Percentiles rank a stretch among this genome's conserved stretches.
phyloP scores from a whole-genome alignment of 2,888 invertebrate species.

The Rhagonycha lutea region DNA sequence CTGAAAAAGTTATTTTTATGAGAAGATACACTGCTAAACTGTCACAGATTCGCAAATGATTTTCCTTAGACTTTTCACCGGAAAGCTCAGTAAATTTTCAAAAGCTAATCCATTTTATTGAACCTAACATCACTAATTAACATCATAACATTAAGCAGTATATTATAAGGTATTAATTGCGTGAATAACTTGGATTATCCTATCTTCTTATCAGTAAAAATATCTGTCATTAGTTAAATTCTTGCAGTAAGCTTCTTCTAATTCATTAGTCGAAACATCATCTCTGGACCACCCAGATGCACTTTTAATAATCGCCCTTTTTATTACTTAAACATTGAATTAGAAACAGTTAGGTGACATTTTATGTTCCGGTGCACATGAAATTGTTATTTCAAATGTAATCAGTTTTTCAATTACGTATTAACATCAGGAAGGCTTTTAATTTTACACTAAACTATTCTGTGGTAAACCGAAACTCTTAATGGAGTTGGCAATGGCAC shows the following conservation, averaged over 20 bases:
- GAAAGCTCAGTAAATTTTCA: too few relatives aligned
- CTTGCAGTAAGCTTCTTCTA: neutral
- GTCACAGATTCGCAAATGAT: too few relatives aligned
- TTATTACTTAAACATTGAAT: neutral
- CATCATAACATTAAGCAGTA: neutral
- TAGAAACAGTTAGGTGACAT: neutral
- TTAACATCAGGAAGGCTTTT: neutral
- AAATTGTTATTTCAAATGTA: too few relatives aligned
- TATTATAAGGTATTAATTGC: neutral
- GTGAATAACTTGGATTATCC: neutral
- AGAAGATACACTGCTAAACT: neutral
- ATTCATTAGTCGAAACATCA: neutral
- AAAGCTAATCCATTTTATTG: neutral
- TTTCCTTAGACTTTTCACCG: too few relatives aligned
- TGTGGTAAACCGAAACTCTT: conserved; percentile 5
- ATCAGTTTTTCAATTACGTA: neutral
- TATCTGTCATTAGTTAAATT: neutral
- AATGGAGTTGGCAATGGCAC: conserved; percentile 11
- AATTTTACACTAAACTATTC: neutral
- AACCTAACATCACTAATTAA: neutral
- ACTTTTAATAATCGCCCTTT: neutral
- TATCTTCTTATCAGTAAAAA: neutral
- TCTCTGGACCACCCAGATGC: neutral
- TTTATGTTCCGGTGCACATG: neutral
- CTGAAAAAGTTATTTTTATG: neutral